These are phyloP conservation scores for Aethes cnicana DNA, from an alignment of 2,888 invertebrate genomes.

Conservation along the genomic window DNA sequence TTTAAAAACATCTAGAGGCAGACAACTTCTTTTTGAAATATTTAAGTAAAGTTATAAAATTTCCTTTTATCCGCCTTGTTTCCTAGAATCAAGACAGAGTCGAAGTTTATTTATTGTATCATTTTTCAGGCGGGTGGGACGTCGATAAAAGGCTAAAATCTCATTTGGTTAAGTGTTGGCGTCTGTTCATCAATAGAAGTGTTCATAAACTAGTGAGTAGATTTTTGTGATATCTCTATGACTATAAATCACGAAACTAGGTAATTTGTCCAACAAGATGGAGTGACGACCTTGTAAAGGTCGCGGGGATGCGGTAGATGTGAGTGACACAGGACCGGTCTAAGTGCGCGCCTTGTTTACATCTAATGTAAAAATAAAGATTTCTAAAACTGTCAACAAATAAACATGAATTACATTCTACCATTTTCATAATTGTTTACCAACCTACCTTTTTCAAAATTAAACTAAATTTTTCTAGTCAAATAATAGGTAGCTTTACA, in stretches of 20 bases:
- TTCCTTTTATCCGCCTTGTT: conserved; percentile 22
- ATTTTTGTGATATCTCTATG: conserved; percentile 24
- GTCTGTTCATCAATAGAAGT: conserved; percentile 29
- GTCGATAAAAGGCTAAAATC: conserved; percentile 31
- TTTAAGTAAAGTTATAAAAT: conserved; percentile 21
- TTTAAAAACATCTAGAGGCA: conserved; percentile 2
- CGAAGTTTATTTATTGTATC: conserved; percentile 27
- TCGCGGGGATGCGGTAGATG: too few relatives aligned
- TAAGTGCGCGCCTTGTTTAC: too few relatives aligned
- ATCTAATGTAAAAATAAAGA: too few relatives aligned
- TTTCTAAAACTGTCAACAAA: too few relatives aligned
- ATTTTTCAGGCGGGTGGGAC: conserved; percentile 22
- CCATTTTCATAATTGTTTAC: too few relatives aligned
- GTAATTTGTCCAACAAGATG: conserved; percentile 12
- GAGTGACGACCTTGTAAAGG: background rate
- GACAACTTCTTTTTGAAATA: conserved; percentile 11
- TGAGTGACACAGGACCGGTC: too few relatives aligned
- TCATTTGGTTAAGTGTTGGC: conserved; percentile 30
- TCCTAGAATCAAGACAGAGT: conserved; percentile 12
- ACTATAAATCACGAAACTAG: conserved; percentile 19
- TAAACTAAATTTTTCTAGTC: too few relatives aligned
- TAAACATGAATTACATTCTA: too few relatives aligned
- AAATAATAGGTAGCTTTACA: too few relatives aligned
- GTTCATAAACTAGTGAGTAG: conserved; percentile 27
- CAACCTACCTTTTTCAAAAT: too few relatives aligned